Evolutionary conservation across 2,113 vertebrate genomes (phyloP), one percentile per base, ranked within the genome.

Genomic region (Nycticebus coucang): DNA sequence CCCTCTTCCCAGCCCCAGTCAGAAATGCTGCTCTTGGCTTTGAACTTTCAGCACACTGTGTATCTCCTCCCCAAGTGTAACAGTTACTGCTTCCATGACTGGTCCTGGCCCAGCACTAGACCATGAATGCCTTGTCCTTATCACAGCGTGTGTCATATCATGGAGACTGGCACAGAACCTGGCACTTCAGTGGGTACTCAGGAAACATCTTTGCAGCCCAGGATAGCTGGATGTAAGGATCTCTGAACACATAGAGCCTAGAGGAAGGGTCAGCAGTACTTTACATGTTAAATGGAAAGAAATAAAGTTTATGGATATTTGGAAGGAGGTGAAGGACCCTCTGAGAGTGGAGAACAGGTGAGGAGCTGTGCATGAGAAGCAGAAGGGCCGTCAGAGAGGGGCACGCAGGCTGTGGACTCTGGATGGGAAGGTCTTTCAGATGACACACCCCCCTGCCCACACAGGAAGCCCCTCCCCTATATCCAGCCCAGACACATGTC

Each of bases 1-100:
- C 24, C 24, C 10, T 33, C 11, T 2, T 41, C 41, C 8, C 19
- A 17, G 17, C 7, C 28, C 14, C 11, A 33, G 33, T 33, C 2
- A 0, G 53, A 87, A 80, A 22, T 1, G 60, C 9, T 2, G 0
- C n/a, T 80, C 13, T 30, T 28, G 13, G 30, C 41, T 37, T 15
- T 81, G 53, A 64, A 7, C 22, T 62, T 60, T 62, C 19, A 33
- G 30, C 14, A 15, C 11, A 14, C 53, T 5, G 5, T 35, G 55
- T 9, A 2, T 26, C 59, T 72, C 78, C 35, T 74, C n/a, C 88
- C 26, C 17, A 15, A 7, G 21, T 59, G 2, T 33, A 22, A 62
- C 1, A 21, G 78, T 26, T 83, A 33, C 28, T 5, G n/a, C 30
- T 37, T 45, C 33, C 53, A 2, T 4, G 1, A 2, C 35, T 55